Conservation (phyloP, 2,113 vertebrate genomes). For the Pterocles burchelli region DNA sequence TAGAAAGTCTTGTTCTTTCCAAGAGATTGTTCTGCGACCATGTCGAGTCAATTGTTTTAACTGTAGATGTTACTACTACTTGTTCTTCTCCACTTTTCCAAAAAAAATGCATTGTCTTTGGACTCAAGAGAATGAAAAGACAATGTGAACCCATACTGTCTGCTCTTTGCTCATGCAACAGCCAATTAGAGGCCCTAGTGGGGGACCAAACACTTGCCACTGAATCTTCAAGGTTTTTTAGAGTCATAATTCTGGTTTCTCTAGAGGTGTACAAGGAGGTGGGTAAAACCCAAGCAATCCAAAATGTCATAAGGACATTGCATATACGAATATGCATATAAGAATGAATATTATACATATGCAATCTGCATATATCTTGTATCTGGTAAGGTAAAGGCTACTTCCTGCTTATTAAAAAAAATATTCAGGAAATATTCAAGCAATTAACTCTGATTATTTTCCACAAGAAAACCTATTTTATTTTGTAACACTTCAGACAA, state of each 20-base stretch:
- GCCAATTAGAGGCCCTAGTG: rapidly evolving
- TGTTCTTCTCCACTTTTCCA: neutral
- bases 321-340: too few relatives aligned
- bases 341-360: neutral
- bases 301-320: neutral
- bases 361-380: neutral
- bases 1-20: neutral
- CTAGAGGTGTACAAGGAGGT: neutral
- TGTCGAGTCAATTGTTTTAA: neutral
- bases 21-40: neutral
- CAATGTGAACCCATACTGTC: neutral
- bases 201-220: neutral
- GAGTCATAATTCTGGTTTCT: neutral
- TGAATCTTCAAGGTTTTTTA: neutral
- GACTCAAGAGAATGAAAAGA: neutral
- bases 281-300: neutral
- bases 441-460: neutral
- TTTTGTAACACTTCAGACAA: neutral
- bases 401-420: neutral
- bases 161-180: neutral
- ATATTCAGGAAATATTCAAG: neutral
- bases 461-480: neutral
- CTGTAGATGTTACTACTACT: neutral
- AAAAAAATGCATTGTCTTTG: neutral
- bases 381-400: neutral